Base-by-base conservation (phyloP, 2,888 invertebrate genomes). In the Mythimna pallens region DNA sequence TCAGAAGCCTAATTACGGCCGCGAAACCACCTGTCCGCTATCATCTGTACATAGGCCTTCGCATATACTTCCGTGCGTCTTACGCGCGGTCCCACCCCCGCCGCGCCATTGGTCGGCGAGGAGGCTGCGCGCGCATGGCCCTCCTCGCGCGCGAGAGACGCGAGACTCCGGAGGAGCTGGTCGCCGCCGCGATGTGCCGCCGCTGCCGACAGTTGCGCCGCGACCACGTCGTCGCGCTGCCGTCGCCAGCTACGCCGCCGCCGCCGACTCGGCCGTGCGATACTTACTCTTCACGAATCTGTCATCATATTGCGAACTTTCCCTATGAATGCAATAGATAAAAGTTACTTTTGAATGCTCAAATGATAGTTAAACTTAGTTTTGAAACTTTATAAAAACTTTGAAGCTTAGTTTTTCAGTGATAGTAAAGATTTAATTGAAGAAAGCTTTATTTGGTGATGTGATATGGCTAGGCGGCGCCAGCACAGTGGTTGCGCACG, bases 11-110 rank as follows among this genome's bases (percentile, higher is more conserved):
- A 96, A 96, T 96, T 96, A 95, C 94, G 93, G 92, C 92, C 93
- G 92, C 94, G 95, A 94, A 96, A 95, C 96, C 96, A 96, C 96
- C 96, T 96, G 96, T 96, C 96, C 95, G 95, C 94, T 95, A 94
- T 94, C 94, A 93, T 92, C 94, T 94, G 96, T 96, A 96, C 96
- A 96, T 96, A 96, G 96, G 96, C 96, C 95, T 96, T 93, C 94
- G 95, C 96, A 96, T 95, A 96, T 96, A 96, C 96, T 96, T 96
- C 94, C 95, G 94, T 93, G 92, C 95, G 95, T 96, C 96, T 96
- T 96, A 95, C 92, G 94, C 93, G 93, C 88, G 94, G 95, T 86
- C 92, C 96, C 95, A 91, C 96, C 96, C 96, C 94, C 92, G 86
- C 76, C 82, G 92, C 65, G 92, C 91, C 88, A 96, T 96, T 96